Evolutionary conservation across 2,888 invertebrate species (phyloP).

Genomic region (Leptopilina myrica): DNA sequence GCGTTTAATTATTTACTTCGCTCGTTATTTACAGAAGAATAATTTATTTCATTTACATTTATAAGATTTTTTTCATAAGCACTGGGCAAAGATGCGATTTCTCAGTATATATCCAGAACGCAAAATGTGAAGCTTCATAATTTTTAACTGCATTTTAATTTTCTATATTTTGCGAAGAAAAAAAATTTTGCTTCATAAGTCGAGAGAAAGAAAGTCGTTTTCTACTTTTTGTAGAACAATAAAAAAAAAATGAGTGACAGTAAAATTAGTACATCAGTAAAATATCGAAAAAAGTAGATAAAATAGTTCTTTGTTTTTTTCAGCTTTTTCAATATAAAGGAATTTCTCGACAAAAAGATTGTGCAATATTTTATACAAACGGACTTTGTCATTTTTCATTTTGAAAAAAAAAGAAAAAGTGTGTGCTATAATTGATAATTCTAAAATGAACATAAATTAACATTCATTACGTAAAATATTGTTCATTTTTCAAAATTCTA

Average conservation of each 20-base stretch:
- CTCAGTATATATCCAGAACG: no score
- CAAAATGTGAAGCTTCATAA: no score
- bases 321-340: not conserved
- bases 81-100: no score
- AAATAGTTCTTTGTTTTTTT: no score
- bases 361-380: conserved; percentile 9
- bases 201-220: no score
- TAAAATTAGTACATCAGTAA: no score
- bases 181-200: not conserved
- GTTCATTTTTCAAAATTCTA: not conserved
- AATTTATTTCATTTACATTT: no score
- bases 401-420: not conserved
- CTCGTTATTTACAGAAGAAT: not conserved
- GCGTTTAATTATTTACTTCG: conserved; percentile 8
- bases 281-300: no score
- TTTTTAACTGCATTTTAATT: no score
- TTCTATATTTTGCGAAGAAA: no score
- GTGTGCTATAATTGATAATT: not conserved
- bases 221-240: no score
- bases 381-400: conserved; percentile 4
- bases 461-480: conserved; percentile 18
- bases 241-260: no score
- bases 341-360: conserved; percentile 1
- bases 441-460: not conserved
- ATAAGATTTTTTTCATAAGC: not conserved